A percentile compares a stretch with the other conserved stretches of the same genome.
Evolutionary conservation across 2,113 vertebrate genomes (phyloP).

Genomic region (Semnornis frantzii): DNA sequence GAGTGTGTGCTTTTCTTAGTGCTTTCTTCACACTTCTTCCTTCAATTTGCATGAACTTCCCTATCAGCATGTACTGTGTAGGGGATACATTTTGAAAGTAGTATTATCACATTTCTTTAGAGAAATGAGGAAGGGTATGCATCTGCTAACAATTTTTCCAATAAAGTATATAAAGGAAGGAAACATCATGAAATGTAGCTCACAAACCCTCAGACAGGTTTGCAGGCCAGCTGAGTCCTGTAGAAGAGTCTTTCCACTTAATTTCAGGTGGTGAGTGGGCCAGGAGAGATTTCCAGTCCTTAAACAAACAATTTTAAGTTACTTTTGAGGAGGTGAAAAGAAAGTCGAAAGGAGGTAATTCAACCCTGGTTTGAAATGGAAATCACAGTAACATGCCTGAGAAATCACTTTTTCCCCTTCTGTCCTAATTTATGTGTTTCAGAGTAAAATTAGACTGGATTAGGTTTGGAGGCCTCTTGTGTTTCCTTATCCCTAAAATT

Average conservation of each 20-base stretch:
- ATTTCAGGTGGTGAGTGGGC: conserved; percentile 52
- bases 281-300: conserved; percentile 41
- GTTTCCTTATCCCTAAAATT: conserved; percentile 64
- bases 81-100: not conserved
- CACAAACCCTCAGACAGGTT: conserved; percentile 51
- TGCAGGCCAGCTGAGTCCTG: conserved; percentile 57
- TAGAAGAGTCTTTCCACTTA: conserved; percentile 49
- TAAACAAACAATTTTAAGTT: conserved; percentile 51
- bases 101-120: not conserved
- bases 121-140: not conserved
- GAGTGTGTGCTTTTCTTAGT: not conserved
- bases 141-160: not conserved
- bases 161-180: not conserved
- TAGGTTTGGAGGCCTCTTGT: conserved; percentile 20
- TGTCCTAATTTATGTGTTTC: not conserved
- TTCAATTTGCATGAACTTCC: not conserved
- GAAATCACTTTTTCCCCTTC: conserved; percentile 23
- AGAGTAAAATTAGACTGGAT: conserved; percentile 49
- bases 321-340: not conserved
- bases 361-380: conserved; percentile 32
- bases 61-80: not conserved
- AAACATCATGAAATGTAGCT: conserved; percentile 25
- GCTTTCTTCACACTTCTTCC: not conserved
- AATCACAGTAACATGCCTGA: conserved; percentile 12
- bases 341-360: conserved; percentile 50